These are phyloP conservation scores for Volucella bombylans DNA, from an alignment of 2,888 invertebrate genomes.

Conservation along the genomic window DNA sequence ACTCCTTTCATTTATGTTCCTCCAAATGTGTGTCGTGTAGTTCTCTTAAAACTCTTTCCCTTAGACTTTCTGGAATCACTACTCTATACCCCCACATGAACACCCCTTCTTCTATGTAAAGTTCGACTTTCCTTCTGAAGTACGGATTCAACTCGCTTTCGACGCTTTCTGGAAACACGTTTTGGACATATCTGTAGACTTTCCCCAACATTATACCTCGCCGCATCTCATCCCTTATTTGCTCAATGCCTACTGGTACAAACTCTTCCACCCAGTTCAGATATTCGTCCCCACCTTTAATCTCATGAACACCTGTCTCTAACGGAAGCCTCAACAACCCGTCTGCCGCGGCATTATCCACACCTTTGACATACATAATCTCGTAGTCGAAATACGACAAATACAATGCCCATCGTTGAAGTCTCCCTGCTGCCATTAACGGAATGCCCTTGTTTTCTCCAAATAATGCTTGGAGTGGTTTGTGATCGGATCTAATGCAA, in stretches of 20 bases:
- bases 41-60: constrained; percentile 2
- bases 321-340: background rate
- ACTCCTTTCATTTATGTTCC: constrained; percentile 17
- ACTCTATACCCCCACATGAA: constrained; percentile 37
- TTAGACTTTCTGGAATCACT: constrained; percentile 2
- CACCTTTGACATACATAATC: constrained; percentile 24
- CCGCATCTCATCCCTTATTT: background rate
- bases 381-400: constrained; percentile 38
- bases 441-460: constrained; percentile 33
- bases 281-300: background rate
- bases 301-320: background rate
- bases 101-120: constrained; percentile 3
- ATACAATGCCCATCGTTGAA: constrained; percentile 41
- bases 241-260: background rate
- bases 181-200: constrained; percentile 12
- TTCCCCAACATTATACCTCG: background rate
- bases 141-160: background rate
- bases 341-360: constrained; percentile 26
- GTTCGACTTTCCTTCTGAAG: constrained; percentile 4
- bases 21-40: constrained; percentile 29
- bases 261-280: too few species aligned
- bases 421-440: constrained; percentile 35
- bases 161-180: background rate
- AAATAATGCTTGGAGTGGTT: constrained; percentile 35
- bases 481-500: constrained; percentile 35